Evolutionary conservation across 2,888 invertebrate species (phyloP), one percentile per base, ranked within the genome.

Genomic region (Entomobrya proxima): DNA sequence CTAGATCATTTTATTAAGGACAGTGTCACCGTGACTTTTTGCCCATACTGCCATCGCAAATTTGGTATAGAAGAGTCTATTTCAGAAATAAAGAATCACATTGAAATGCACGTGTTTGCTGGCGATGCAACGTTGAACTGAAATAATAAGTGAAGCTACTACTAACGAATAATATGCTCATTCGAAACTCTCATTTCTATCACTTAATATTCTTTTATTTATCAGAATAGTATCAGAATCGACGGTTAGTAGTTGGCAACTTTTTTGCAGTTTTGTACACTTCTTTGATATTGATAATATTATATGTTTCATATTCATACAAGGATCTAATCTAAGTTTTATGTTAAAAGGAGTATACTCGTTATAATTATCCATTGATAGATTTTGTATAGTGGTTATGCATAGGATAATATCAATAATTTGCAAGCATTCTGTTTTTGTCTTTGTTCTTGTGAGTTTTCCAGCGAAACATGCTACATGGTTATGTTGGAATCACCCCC

Each of bases 51-150:
- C 40, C 55, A 61, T 13, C 58, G 84, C 6, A 64, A 76, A 27
- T 86, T 86, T 72, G 78, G 83, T 3, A 58, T 84, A 32, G 79
- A 80, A 32, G 84, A 83, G 58, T 84, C 83, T 30, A 76, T 86
- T 37, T 52, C 86, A 1, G 86, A 86, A 44, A 86, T 86, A 35
- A 86, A 86, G 55, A 76, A 50, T 80, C 86, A 86, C 50, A 86
- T 86, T 69, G 86, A 86, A 86, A 86, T 84, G 83, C 86, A 86
- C 40, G 72, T 67, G 52, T 72, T 85, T 61, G 81, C 77, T 52
- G 83, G 83, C 21, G 83, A 83, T 67, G 64, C 77, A 24, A 69
- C 32, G 0, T 64, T 74, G 74, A 2, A 30, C n/a, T 74, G 18
- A 74, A 44, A 44, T 47, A 44, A 35, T 50, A 11, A 47, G 30